Evolutionary conservation across 2,797 vertebrate species (phyloP).

Genomic region (Vultur gryphus): DNA sequence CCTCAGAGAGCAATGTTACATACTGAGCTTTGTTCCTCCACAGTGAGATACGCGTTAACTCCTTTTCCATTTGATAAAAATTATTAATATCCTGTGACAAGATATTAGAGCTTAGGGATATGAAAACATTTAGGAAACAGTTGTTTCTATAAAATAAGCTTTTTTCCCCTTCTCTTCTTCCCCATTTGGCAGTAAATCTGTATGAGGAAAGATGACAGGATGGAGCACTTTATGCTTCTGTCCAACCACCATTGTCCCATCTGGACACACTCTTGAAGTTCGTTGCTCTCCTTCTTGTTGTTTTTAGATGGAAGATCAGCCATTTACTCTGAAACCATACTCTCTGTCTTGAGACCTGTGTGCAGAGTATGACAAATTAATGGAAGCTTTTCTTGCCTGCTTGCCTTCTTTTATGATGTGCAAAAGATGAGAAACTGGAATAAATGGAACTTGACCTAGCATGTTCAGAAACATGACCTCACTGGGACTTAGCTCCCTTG

Average conservation of each 20-base stretch:
- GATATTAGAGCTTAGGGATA: background rate
- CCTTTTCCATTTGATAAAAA: background rate
- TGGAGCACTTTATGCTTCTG: background rate
- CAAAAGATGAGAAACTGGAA: background rate
- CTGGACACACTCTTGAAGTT: background rate
- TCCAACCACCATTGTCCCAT: background rate
- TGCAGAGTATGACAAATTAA: background rate
- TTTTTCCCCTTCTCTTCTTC: background rate
- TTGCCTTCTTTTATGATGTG: background rate
- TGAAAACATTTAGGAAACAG: background rate
- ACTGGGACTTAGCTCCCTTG: background rate
- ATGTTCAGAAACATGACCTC: background rate
- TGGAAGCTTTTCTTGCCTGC: background rate
- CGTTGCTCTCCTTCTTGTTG: background rate
- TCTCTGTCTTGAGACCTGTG: background rate
- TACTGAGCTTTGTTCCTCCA: background rate
- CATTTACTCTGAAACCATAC: background rate
- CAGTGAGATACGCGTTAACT: background rate
- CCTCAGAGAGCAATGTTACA: background rate
- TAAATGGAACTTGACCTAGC: background rate
- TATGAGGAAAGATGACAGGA: background rate
- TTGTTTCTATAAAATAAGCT: background rate
- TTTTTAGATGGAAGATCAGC: background rate
- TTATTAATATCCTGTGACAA: background rate
- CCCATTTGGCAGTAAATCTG: background rate